Evolutionary conservation across 2,797 vertebrate species (phyloP).

Genomic region (Apodemus agrarius): DNA sequence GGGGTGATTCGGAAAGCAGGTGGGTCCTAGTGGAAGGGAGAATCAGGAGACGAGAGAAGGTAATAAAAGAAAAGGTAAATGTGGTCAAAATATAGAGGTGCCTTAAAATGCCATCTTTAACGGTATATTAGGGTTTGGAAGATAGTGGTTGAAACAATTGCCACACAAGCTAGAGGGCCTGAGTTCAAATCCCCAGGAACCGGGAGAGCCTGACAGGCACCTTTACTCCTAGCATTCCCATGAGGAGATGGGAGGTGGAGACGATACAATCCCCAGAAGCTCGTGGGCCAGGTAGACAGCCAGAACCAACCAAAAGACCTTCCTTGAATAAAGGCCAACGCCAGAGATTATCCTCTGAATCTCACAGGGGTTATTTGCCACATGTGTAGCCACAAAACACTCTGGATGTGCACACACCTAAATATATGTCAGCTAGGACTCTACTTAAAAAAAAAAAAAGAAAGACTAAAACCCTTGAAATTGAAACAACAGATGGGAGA

Average conservation of each 20-base stretch:
- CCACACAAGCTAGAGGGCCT: neutral
- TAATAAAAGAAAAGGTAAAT: neutral
- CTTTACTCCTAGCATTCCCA: neutral
- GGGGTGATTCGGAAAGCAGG: too few relatives aligned
- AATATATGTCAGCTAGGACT: neutral
- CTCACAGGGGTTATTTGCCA: neutral
- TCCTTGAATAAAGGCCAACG: neutral
- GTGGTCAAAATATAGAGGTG: neutral
- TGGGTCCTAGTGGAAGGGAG: neutral
- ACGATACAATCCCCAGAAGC: neutral
- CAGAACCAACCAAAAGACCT: neutral
- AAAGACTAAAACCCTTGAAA: neutral
- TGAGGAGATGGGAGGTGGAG: neutral
- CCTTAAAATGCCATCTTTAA: neutral
- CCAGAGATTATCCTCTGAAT: neutral
- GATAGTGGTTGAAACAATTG: neutral
- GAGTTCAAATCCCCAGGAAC: neutral
- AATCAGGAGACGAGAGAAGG: neutral
- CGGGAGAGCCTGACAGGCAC: neutral
- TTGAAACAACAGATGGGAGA: neutral
- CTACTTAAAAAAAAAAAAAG: neutral
- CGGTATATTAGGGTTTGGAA: neutral
- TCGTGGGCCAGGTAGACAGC: neutral
- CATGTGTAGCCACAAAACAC: neutral
- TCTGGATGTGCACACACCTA: neutral